Evolutionary conservation across 2,888 invertebrate genomes (phyloP).

Genomic region (Stomorhina lunata): DNA sequence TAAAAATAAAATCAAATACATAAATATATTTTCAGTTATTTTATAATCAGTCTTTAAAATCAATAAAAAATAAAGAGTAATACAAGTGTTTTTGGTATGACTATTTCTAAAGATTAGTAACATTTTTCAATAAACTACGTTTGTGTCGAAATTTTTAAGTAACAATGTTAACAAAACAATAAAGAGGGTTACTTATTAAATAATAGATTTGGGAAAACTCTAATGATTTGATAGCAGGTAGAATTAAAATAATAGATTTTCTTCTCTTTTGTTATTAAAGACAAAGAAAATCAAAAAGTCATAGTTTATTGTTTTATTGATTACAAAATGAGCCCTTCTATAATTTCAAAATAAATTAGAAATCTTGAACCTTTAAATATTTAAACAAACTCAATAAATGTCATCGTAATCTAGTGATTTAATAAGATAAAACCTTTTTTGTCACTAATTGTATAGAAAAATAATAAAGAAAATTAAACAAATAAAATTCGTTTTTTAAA

Average conservation of each 20-base stretch:
- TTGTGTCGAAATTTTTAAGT: too few relatives aligned
- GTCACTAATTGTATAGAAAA: slow-evolving; percentile 10
- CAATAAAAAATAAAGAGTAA: too few relatives aligned
- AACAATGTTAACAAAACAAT: too few relatives aligned
- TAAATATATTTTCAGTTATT: too few relatives aligned
- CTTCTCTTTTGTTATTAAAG: not conserved
- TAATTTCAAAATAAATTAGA: not conserved
- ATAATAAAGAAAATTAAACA: not conserved
- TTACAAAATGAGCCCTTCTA: slow-evolving; percentile 10
- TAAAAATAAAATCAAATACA: too few relatives aligned
- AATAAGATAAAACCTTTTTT: slow-evolving; percentile 49
- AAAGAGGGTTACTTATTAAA: too few relatives aligned
- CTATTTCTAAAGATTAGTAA: too few relatives aligned
- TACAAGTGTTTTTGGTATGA: too few relatives aligned
- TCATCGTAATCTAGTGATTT: slow-evolving; percentile 58
- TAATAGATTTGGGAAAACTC: too few relatives aligned
- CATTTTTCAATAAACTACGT: too few relatives aligned
- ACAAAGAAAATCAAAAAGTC: slow-evolving; percentile 39
- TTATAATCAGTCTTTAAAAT: too few relatives aligned
- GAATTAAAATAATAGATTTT: slow-evolving; percentile 1
- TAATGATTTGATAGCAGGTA: slow-evolving; percentile 42
- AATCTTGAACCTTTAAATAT: slow-evolving; percentile 11
- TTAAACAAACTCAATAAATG: slow-evolving; percentile 50
- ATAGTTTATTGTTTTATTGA: slow-evolving; percentile 29
- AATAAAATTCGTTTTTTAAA: not conserved